A percentile compares a stretch with the other conserved stretches of the same genome.
phyloP scores from a whole-genome alignment of 2,113 vertebrate species.

The Pogonocichla stellata region DNA sequence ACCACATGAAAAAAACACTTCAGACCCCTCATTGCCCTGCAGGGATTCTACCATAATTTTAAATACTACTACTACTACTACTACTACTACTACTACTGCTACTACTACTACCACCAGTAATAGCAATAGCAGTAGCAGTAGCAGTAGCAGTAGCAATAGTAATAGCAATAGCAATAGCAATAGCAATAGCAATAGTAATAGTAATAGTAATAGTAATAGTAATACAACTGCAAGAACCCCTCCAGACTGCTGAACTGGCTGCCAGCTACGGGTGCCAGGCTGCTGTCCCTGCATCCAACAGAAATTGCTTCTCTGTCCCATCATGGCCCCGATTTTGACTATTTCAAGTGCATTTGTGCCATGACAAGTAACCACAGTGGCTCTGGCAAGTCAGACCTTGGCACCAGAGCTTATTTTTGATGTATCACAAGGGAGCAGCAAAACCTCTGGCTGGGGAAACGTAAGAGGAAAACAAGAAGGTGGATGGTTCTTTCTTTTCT shows the following conservation, averaged over 20 bases:
- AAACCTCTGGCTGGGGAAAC: not conserved
- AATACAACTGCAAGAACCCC: not conserved
- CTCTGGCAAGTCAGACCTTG: not conserved
- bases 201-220: not conserved
- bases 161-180: no score
- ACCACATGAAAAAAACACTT: not conserved
- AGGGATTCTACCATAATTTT: not conserved
- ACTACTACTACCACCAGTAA: no score
- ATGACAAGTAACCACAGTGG: not conserved
- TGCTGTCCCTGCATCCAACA: rapidly evolving
- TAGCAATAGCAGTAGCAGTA: no score
- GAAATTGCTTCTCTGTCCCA: not conserved
- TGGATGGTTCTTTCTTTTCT: not conserved
- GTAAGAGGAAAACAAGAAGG: not conserved
- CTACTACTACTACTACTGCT: no score
- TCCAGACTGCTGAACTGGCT: not conserved
- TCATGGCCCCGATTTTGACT: rapidly evolving
- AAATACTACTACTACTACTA: no score
- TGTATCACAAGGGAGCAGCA: not conserved
- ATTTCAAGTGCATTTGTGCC: rapidly evolving
- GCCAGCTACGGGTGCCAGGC: not conserved
- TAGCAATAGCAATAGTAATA: not conserved
- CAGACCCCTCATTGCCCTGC: not conserved
- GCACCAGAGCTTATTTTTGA: not conserved
- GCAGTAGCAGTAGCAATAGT: no score